Evolutionary conservation across 1,140 invertebrate species (phyloP), one percentile per base, ranked within the genome.

Genomic region (Orussus abietinus): DNA sequence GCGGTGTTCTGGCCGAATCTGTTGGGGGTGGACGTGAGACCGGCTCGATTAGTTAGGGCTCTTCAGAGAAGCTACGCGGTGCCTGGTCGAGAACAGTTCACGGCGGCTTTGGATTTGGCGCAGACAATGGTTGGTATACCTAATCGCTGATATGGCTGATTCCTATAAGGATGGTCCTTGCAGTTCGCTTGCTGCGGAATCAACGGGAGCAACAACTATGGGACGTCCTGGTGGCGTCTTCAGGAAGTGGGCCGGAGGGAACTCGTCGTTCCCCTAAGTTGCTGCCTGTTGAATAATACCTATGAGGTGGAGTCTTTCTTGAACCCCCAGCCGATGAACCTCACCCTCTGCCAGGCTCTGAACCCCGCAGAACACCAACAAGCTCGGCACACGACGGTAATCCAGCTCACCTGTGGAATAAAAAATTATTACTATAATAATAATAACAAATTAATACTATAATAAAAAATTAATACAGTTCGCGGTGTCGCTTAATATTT

Each of bases 131-230:
- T 84, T 74, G 66, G 57, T 61, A 43, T 38, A 29, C 12, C 20
- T 18, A n/a, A n/a, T n/a, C n/a, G n/a, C n/a, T n/a, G n/a, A n/a
- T n/a, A n/a, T n/a, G n/a, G n/a, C n/a, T n/a, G n/a, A n/a, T 32
- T 47, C 42, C 46, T 41, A 6, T 42, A 30, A 31, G 20, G n/a
- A 28, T 21, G 4, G 26, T 29, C 20, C 45, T 41, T 51, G 30
- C 62, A 89, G 80, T 85, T 90, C 55, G 76, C 84, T 41, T 93
- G 90, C 57, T 93, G 90, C 64, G 90, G 88, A 6, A 85, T 91
- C 55, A 79, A 81, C 18, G 82, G 81, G 47, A 82, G 84, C 2
- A 76, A 78, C 31, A 90, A 92, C 76, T 92, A 90, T 66, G 83
- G 85, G 46, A 86, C 84, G 39, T 90, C 88, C 1, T 68, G 82